Percentiles rank a stretch among this genome's conserved stretches.
Conservation (phyloP, 2,888 invertebrate genomes). For the Cataglyphis livida region DNA sequence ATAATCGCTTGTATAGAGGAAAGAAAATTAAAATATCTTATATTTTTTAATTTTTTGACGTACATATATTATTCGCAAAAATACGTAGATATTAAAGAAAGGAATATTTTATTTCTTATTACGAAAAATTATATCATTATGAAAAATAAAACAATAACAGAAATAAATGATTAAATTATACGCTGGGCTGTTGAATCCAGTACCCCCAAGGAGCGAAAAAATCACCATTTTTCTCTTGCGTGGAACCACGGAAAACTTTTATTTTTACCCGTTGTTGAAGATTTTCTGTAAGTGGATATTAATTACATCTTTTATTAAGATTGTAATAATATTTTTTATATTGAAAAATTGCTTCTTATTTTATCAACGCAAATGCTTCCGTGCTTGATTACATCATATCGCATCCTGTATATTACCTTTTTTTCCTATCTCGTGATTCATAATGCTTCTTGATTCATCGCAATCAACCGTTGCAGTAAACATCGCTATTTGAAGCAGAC, state of each 20-base stretch:
- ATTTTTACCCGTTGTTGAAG: constrained; percentile 81
- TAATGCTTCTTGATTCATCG: not conserved
- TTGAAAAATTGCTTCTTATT: not conserved
- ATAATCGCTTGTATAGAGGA: not conserved
- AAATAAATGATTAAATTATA: not conserved
- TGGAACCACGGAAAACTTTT: constrained; percentile 83
- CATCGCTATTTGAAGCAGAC: constrained; percentile 25
- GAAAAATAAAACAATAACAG: not conserved
- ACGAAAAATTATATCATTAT: not conserved
- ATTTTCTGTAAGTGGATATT: constrained; percentile 66
- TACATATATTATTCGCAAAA: not conserved
- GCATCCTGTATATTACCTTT: not conserved
- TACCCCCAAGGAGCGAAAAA: constrained; percentile 82
- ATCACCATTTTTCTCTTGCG: constrained; percentile 77
- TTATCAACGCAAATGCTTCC: not conserved
- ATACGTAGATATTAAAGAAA: not conserved
- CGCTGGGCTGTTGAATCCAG: constrained; percentile 82
- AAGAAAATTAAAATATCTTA: not conserved
- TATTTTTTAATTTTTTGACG: not conserved
- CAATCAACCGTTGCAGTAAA: constrained; percentile 3
- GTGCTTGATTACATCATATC: not conserved
- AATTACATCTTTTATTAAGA: not conserved
- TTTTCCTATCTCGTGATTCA: not conserved
- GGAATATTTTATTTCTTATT: not conserved
- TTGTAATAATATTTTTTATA: not conserved